Evolutionary conservation across 2,888 invertebrate genomes (phyloP).

Genomic region (Tolmerus cingulatus): DNA sequence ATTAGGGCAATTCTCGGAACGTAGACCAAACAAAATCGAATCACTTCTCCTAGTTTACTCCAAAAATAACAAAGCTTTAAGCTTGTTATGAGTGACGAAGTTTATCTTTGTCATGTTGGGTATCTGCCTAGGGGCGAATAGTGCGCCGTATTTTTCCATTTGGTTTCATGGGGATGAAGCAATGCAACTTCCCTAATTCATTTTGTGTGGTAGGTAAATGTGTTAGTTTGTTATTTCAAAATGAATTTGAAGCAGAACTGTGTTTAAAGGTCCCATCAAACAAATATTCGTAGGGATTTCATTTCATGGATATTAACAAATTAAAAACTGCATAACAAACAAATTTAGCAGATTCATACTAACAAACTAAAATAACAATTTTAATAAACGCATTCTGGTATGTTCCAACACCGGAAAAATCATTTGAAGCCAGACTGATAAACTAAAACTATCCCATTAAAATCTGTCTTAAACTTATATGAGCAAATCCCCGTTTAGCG

Average conservation of each 20-base stretch:
- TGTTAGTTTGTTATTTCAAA: not conserved
- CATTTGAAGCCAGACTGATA: not conserved
- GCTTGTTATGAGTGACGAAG: not conserved
- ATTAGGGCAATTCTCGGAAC: not conserved
- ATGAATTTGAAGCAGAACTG: not conserved
- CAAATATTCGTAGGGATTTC: no score
- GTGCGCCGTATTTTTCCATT: not conserved
- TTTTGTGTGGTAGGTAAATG: not conserved
- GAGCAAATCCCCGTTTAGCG: no score
- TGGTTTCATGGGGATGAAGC: not conserved
- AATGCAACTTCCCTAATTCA: not conserved
- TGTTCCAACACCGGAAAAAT: not conserved
- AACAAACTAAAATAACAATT: not conserved
- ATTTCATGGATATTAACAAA: no score
- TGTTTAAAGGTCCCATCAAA: not conserved
- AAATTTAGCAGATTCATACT: not conserved
- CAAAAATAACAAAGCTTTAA: not conserved
- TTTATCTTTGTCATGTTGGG: not conserved
- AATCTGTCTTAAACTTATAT: not conserved
- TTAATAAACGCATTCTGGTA: not conserved
- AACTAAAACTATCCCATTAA: not conserved
- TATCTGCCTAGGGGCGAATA: not conserved
- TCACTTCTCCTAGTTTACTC: not conserved
- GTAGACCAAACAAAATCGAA: not conserved
- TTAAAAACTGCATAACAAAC: no score